Percentiles rank a stretch among this genome's conserved stretches.
phyloP scores from a whole-genome alignment of 2,888 invertebrate species.

The Dryadula phaetusa region DNA sequence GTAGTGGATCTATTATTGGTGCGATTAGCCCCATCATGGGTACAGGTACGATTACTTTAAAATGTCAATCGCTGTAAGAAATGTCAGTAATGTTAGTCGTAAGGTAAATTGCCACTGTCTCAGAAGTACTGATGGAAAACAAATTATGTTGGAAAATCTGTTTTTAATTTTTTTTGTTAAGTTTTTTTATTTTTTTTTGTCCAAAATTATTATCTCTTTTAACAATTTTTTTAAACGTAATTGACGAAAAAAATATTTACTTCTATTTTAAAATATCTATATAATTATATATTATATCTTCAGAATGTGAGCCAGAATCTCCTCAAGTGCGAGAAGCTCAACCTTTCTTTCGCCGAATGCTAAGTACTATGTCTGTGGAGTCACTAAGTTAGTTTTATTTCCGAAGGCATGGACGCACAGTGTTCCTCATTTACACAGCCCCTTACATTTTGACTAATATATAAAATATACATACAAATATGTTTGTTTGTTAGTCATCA shows the following conservation, averaged over 20 bases:
- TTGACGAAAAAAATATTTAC: no score
- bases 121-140: no score
- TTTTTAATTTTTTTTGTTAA: neutral
- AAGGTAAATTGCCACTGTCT: neutral
- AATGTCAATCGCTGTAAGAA: neutral
- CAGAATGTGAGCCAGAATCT: conserved; percentile 65
- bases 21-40: conserved; percentile 82
- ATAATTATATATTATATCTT: conserved; percentile 44
- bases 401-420: conserved; percentile 11
- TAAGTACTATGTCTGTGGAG: conserved; percentile 76
- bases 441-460: conserved; percentile 16
- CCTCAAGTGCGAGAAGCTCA: conserved; percentile 56
- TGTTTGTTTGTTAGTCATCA: neutral
- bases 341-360: conserved; percentile 70
- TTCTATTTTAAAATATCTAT: no score
- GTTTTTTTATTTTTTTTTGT: no score
- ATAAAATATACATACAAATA: neutral
- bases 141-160: no score
- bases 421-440: neutral
- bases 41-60: conserved; percentile 61
- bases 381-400: conserved; percentile 64
- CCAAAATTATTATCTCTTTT: no score
- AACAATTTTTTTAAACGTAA: no score
- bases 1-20: conserved; percentile 81
- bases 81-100: neutral